Evolutionary conservation across 1,140 invertebrate species (phyloP), one percentile per base, ranked within the genome.

Genomic region (Drosophila bocqueti): DNA sequence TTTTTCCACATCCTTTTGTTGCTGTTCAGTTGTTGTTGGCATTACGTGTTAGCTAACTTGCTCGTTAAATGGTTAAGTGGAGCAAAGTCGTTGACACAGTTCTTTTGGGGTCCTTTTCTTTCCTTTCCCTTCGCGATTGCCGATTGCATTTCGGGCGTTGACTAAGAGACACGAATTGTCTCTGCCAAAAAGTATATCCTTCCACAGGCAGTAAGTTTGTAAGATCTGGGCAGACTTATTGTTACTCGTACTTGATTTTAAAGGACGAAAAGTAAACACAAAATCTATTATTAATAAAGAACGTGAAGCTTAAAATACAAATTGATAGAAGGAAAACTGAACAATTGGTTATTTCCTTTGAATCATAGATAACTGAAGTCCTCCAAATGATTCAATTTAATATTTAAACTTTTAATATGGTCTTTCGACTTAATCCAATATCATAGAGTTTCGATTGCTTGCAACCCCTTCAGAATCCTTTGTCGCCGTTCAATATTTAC

Each of bases 51-150:
- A 79, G 85, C 84, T 76, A 89, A 90, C 74, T 89, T 84, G 78
- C 84, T 90, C 84, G 85, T 90, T 89, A 89, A 89, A 89, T 79
- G 81, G 78, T 82, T 90, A 89, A 89, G 85, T 89, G 86, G 85
- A 89, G 86, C 86, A 90, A 89, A 89, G 85, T 89, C 86, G 85
- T 89, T 89, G 85, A 89, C 85, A 89, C 85, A 89, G 61, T 85
- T 89, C 78, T 85, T 58, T 24, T 55, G 71, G 55, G 34, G 46
- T 63, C 66, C 76, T 67, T 76, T 76, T 67, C 40, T 18, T 46
- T 42, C 42, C 54, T 29, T 60, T 29, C 57, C 54, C 38, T 60
- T 29, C 60, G 43, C 57, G 54, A 47, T 49, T 38, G 34, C 34
- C 67, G 47, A 77, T 66, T 85, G 83, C 82, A 86, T 57, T 86